Base-by-base conservation (phyloP, 2,888 invertebrate species). In the Aphidoletes aphidimyza region DNA sequence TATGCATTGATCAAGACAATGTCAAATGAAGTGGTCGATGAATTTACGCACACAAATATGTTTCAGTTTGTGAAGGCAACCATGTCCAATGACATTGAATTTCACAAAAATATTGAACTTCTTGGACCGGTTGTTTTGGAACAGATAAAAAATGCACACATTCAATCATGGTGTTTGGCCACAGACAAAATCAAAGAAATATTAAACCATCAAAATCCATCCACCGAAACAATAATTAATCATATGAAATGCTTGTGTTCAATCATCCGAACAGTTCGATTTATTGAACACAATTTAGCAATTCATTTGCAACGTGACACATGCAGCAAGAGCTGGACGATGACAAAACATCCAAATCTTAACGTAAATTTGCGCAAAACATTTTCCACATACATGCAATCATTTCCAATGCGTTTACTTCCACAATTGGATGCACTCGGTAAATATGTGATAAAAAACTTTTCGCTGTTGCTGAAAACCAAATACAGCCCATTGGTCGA, bases 401-500 rank as follows among this genome's bases (percentile, higher is more conserved):
- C 1, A 37, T n/a, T n/a, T n/a, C 9, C 81, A 81, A 37, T 19
- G n/a, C 37, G 37, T 37, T 81, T 81, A 81, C 22, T 81, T 6
- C 37, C 81, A 19, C 36, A 81, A 37, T 81, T 81, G 81, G 22
- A 36, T 37, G n/a, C 2, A 5, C 36, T 81, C 6, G 1, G 37
- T 22, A 81, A 81, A 37, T 81, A 37, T 37, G 81, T 81, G 81
- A 36, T 81, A 22, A 19, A 37, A n/a, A 37, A 9, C 37, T 81
- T 81, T n/a, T 81, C 81, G 9, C 5, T n/a, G 11, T 81, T 81
- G 39, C 11, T 81, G 11, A 81, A 19, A 37, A 81, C 6, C 19
- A 78, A 36, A 78, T 81, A 81, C 37, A 81, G 22, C 37, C 81
- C 81, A 81, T 81, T 81, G 81, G 81, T 81, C 5, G 81, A 81